Percentiles rank a stretch among this genome's conserved stretches.
These are phyloP conservation scores for Fragum whitleyi DNA, from an alignment of 2,888 invertebrate species.

Conservation along the genomic window DNA sequence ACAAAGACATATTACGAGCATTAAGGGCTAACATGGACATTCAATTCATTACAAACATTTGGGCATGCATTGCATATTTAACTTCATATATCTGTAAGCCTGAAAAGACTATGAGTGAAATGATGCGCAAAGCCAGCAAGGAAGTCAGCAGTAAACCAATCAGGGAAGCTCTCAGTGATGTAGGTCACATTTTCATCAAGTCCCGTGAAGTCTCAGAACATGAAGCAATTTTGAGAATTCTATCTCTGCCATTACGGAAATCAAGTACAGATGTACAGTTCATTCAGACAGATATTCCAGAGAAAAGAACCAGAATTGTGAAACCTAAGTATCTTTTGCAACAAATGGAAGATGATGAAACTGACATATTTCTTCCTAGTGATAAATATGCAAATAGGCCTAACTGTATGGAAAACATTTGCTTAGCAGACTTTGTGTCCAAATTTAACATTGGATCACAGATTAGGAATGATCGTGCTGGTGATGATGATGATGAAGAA, in stretches of 20 bases:
- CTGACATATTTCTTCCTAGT: slow-evolving; percentile 46
- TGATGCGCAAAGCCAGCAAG: slow-evolving; percentile 53
- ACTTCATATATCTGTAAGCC: slow-evolving; percentile 48
- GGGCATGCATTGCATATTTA: slow-evolving; percentile 51
- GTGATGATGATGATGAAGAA: not conserved
- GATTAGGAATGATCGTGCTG: not conserved
- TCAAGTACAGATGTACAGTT: slow-evolving; percentile 45
- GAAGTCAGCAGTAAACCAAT: slow-evolving; percentile 21
- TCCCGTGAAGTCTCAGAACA: slow-evolving; percentile 57
- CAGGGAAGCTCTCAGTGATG: slow-evolving; percentile 14
- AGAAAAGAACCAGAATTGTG: slow-evolving; percentile 43
- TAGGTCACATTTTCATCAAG: slow-evolving; percentile 42
- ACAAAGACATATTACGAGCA: slow-evolving; percentile 44
- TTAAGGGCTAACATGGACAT: slow-evolving; percentile 14
- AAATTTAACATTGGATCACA: not conserved
- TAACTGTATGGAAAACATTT: slow-evolving; percentile 37
- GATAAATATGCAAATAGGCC: slow-evolving; percentile 50
- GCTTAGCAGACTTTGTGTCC: slow-evolving; percentile 57
- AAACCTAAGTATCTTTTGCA: slow-evolving; percentile 38
- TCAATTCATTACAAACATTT: slow-evolving; percentile 40
- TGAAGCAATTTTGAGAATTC: slow-evolving; percentile 45
- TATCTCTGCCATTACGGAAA: not conserved
- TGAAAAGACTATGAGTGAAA: slow-evolving; percentile 45
- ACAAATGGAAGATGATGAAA: slow-evolving; percentile 52
- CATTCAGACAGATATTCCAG: too few species aligned